Evolutionary conservation across 2,797 vertebrate species (phyloP).

Genomic region (Chloroceryle inda): DNA sequence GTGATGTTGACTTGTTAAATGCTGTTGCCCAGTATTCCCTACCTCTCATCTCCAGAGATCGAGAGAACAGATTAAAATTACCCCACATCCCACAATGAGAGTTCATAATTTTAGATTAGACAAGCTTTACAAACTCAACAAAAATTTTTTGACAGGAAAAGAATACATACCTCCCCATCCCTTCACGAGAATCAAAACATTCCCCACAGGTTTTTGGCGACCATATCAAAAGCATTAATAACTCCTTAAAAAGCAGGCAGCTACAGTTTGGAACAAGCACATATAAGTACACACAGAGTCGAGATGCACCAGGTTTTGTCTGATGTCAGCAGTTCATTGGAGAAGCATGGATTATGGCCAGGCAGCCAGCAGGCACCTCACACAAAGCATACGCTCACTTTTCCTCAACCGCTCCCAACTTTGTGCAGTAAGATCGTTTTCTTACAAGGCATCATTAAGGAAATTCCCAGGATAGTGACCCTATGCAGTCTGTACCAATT

Average conservation of each 20-base stretch:
- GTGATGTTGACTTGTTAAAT: rapidly evolving
- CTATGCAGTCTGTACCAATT: not conserved
- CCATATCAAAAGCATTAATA: not conserved
- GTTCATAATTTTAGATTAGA: not conserved
- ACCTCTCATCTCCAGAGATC: not conserved
- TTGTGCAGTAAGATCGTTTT: not conserved
- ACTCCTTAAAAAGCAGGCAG: not conserved
- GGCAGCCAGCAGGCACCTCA: not conserved
- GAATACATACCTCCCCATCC: not conserved
- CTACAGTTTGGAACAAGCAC: not conserved
- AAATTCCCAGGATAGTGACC: not conserved
- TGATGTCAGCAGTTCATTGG: not conserved
- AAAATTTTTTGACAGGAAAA: not conserved
- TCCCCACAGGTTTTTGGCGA: not conserved
- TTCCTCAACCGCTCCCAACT: not conserved
- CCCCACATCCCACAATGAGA: not conserved
- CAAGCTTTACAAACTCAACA: not conserved
- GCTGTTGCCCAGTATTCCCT: not conserved
- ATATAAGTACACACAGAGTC: rapidly evolving
- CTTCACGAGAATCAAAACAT: not conserved
- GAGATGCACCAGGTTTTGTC: not conserved
- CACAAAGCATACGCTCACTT: not conserved
- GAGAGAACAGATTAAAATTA: not conserved
- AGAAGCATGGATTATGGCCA: not conserved
- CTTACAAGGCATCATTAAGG: not conserved